A percentile compares a stretch with the other conserved stretches of the same genome.
Conservation (phyloP, 2,888 invertebrate species). For the Drosophila diplacantha region DNA sequence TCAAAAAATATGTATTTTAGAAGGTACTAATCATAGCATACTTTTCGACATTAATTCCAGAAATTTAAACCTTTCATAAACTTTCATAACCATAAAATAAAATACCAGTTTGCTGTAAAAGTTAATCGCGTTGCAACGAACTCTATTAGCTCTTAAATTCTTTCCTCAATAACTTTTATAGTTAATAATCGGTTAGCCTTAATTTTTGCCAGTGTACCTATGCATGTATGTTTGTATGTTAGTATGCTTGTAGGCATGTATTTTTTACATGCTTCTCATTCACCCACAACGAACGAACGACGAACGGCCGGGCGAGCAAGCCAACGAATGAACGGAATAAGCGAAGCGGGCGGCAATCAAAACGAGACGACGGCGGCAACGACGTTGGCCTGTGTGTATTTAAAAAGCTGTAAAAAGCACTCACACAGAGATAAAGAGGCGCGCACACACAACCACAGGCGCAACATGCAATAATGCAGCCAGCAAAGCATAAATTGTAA, state of each 20-base stretch:
- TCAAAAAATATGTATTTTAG: no score
- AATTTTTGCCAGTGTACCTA: not conserved
- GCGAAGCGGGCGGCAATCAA: slow-evolving; percentile 53
- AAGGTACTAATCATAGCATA: not conserved
- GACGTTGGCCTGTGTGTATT: slow-evolving; percentile 47
- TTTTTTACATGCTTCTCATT: slow-evolving; percentile 62
- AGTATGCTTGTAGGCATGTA: slow-evolving; percentile 10
- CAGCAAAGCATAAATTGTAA: slow-evolving; percentile 77
- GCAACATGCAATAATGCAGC: slow-evolving; percentile 77
- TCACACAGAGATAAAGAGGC: slow-evolving; percentile 24
- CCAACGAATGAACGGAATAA: slow-evolving; percentile 39
- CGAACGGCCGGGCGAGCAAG: slow-evolving; percentile 26
- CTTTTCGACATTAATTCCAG: not conserved
- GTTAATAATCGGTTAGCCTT: no score
- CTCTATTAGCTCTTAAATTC: no score
- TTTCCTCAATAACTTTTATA: no score
- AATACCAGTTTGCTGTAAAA: no score
- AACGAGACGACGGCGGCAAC: slow-evolving; percentile 51
- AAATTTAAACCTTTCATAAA: not conserved
- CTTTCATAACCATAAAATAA: no score
- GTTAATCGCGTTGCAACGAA: no score
- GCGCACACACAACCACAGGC: slow-evolving; percentile 22
- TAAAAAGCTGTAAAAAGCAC: slow-evolving; percentile 69
- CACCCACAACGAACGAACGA: slow-evolving; percentile 61
- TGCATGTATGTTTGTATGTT: not conserved